phyloP scores from a whole-genome alignment of 2,888 invertebrate genomes.

The Nomada goodeniana region DNA sequence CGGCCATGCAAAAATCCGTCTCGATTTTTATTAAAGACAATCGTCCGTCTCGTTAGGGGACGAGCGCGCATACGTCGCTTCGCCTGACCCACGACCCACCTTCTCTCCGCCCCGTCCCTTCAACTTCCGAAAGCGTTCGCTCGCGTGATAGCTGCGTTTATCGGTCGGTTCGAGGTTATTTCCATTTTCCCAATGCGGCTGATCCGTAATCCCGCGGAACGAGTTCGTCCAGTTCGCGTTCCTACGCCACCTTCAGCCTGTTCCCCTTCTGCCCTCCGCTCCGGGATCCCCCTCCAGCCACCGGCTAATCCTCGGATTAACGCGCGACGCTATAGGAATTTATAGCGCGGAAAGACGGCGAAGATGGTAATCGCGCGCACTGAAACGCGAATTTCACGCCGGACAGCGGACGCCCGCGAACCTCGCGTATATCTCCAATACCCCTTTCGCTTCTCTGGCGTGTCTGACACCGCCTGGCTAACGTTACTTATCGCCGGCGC shows the following conservation, averaged over 20 bases:
- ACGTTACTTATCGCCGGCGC: slow-evolving; percentile 1
- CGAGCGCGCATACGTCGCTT: no score
- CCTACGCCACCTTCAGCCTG: slow-evolving; percentile 10
- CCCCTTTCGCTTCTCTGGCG: not conserved
- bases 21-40: no score
- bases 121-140: no score
- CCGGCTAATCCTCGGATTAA: slow-evolving; percentile 71
- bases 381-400: slow-evolving; percentile 67
- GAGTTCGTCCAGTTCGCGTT: slow-evolving; percentile 49
- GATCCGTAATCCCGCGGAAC: slow-evolving; percentile 67
- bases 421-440: slow-evolving; percentile 35
- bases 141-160: not conserved
- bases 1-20: no score
- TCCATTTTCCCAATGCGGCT: slow-evolving; percentile 46
- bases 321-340: slow-evolving; percentile 70
- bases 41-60: no score
- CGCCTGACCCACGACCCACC: no score
- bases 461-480: not conserved
- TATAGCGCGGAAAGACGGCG: slow-evolving; percentile 71
- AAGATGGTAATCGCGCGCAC: slow-evolving; percentile 69
- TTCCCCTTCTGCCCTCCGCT: slow-evolving; percentile 24
- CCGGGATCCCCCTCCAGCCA: slow-evolving; percentile 45
- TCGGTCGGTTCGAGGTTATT: slow-evolving; percentile 30
- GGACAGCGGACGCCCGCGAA: slow-evolving; percentile 27
- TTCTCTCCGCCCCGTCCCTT: no score